These are phyloP conservation scores for Lagenorhynchus albirostris DNA, from an alignment of 2,113 vertebrate genomes.

Conservation along the genomic window DNA sequence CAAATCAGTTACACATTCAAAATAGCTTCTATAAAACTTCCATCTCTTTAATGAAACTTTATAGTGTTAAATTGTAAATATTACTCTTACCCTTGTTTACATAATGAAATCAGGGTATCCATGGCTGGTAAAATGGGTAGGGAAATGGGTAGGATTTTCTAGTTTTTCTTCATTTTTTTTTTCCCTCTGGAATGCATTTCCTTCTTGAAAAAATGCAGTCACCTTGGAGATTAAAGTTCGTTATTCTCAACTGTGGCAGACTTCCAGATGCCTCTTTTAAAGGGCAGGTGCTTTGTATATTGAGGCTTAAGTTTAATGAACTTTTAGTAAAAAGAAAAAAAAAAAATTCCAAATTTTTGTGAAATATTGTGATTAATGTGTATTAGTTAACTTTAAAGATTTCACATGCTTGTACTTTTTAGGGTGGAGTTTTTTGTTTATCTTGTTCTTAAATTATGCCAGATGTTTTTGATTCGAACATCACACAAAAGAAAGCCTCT, in stretches of 20 bases:
- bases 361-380: neutral
- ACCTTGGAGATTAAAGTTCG: neutral
- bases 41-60: neutral
- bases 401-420: neutral
- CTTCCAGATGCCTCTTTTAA: constrained; percentile 25
- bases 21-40: neutral
- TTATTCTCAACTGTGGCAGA: constrained; percentile 15
- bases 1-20: neutral
- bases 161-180: neutral
- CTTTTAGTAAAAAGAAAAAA: neutral
- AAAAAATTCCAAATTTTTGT: neutral
- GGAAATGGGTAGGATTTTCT: neutral
- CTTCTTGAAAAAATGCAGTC: neutral
- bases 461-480: neutral
- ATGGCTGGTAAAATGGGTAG: neutral
- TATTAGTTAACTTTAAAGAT: neutral
- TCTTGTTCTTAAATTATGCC: neutral
- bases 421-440: neutral
- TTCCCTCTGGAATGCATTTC: neutral
- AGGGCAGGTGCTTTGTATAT: neutral
- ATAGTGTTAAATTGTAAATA: neutral
- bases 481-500: neutral
- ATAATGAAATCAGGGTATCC: neutral
- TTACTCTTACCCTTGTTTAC: neutral
- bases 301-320: neutral